These are phyloP conservation scores for Eupeodes luniger DNA, from an alignment of 2,888 invertebrate species.

Conservation along the genomic window DNA sequence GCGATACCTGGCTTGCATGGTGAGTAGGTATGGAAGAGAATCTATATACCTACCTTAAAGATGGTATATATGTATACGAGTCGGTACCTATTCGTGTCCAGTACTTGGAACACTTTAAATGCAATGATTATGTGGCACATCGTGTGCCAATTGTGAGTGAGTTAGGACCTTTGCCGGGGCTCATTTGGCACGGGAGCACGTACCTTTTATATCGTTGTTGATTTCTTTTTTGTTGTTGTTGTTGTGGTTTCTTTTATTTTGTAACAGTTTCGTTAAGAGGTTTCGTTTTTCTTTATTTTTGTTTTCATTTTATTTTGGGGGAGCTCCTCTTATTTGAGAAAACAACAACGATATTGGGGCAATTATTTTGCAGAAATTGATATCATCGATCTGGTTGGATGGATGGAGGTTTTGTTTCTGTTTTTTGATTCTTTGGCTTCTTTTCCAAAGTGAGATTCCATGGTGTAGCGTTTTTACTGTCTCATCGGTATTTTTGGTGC, in stretches of 20 bases:
- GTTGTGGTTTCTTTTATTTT: slow-evolving; percentile 26
- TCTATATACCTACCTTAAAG: background rate
- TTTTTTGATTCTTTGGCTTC: background rate
- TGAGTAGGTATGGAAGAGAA: background rate
- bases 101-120: slow-evolving; percentile 70
- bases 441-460: slow-evolving; percentile 46
- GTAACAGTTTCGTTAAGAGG: slow-evolving; percentile 34
- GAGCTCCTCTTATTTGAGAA: slow-evolving; percentile 39
- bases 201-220: slow-evolving; percentile 13
- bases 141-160: slow-evolving; percentile 76
- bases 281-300: background rate
- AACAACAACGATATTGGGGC: slow-evolving; percentile 56
- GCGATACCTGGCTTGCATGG: slow-evolving; percentile 56
- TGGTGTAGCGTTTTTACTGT: slow-evolving; percentile 48
- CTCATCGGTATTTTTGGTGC: slow-evolving; percentile 35
- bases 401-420: slow-evolving; percentile 33
- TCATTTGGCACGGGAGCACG: slow-evolving; percentile 68
- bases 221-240: slow-evolving; percentile 8
- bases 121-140: slow-evolving; percentile 74
- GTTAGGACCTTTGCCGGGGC: slow-evolving; percentile 69
- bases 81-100: slow-evolving; percentile 40
- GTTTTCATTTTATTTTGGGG: slow-evolving; percentile 16
- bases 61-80: slow-evolving; percentile 2
- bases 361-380: slow-evolving; percentile 75
- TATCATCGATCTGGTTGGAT: slow-evolving; percentile 68